Base-by-base conservation (phyloP, 2,888 invertebrate genomes). In the Luperina testacea region DNA sequence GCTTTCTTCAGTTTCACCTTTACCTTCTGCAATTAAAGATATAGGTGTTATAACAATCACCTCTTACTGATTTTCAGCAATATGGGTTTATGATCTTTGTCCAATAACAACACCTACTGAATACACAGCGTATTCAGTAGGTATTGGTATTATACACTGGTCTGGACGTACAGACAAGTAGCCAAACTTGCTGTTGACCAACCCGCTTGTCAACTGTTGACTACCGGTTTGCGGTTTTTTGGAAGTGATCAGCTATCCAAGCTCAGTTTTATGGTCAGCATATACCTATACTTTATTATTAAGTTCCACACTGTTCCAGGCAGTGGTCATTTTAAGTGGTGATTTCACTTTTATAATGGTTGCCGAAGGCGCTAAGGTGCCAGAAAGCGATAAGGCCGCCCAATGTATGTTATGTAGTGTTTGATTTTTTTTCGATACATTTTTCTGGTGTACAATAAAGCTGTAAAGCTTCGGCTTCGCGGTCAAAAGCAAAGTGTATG, bases 1-100 rank as follows among this genome's bases (percentile, higher is more conserved):
- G 2, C 1, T 15, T 11, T 72, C 69, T 13, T 2, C 27, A 27
- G 27, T 20, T 11, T 24, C 77, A 57, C 11, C 63, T 45, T 65
- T 80, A 15, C 13, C 61, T 57, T 15, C 86, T 86, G 77, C 38
- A 48, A 71, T 67, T 38, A 24, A 17, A 24, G 57, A n/a, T 27
- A 32, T 20, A n/a, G 9, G n/a, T 38, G 38, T 61, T 13, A 6
- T 32, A 51, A 9, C 15, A 32, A 51, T 15, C 15, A 51, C 24
- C 51, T 51, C 27, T 24, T 69, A 27, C 27, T 27, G 27, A 1
- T 51, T 51, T 51, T 51, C 20, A 51, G 20, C 32, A 32, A 69
- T 69, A 27, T 1, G 11, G 20, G 13, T 24, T 32, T 32, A 15
- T 2, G 8, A 65, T 65, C 24, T 13, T 27, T 51, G 13, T 20